Conservation (phyloP, 2,797 vertebrate species). For the Sebastes glaucus region DNA sequence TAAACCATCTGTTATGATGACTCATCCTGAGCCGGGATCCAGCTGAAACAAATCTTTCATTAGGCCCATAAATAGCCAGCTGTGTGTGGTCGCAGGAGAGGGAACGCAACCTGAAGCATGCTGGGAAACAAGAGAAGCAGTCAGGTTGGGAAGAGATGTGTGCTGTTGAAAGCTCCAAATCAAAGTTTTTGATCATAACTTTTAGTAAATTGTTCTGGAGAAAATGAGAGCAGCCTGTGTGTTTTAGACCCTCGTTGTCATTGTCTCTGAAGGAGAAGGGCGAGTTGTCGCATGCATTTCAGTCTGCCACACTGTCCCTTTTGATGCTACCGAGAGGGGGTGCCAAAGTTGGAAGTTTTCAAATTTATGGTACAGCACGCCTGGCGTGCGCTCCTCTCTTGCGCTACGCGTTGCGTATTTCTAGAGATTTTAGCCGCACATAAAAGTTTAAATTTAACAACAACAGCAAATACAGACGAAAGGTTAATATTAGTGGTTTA, state of each 20-base stretch:
- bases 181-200: background rate
- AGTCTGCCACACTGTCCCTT: too few relatives aligned
- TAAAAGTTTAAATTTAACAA: too few relatives aligned
- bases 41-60: background rate
- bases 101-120: background rate
- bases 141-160: background rate
- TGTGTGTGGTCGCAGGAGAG: background rate
- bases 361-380: background rate
- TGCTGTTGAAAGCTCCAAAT: background rate
- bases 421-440: too few relatives aligned
- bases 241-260: too few relatives aligned
- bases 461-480: too few relatives aligned
- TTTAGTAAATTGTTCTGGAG: background rate
- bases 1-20: constrained; percentile 4
- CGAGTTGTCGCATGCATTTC: too few relatives aligned
- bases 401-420: too few relatives aligned
- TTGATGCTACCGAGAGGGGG: too few relatives aligned
- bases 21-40: background rate
- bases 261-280: too few relatives aligned
- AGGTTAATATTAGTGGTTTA: too few relatives aligned
- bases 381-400: too few relatives aligned
- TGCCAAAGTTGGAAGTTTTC: background rate
- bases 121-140: background rate
- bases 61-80: background rate
- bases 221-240: too few relatives aligned